Evolutionary conservation across 2,888 invertebrate genomes (phyloP).

Genomic region (Linnaemya tessellans): DNA sequence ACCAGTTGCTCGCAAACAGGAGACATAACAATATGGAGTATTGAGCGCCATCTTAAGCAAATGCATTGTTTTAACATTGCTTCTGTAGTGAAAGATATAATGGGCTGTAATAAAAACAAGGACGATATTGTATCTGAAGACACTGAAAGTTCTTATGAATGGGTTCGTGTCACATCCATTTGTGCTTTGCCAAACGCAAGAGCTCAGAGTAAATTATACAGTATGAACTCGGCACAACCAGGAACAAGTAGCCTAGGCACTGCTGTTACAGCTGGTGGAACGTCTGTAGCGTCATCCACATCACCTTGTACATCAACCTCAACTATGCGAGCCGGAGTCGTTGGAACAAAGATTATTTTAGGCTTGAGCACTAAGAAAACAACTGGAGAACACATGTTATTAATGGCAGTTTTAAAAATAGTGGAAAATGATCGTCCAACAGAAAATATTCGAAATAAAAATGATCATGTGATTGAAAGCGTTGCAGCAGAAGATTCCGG

Average conservation of each 20-base stretch:
- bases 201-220: conserved; percentile 78
- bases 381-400: conserved; percentile 77
- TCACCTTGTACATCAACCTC: conserved; percentile 79
- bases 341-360: conserved; percentile 80
- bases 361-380: conserved; percentile 79
- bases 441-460: conserved; percentile 72
- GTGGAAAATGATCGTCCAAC: conserved; percentile 77
- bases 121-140: conserved; percentile 10
- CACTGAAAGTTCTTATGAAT: conserved; percentile 79
- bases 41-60: conserved; percentile 90
- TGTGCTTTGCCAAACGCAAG: conserved; percentile 88
- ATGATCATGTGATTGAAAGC: conserved; percentile 43
- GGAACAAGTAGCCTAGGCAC: conserved; percentile 74
- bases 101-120: conserved; percentile 58
- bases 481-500: conserved; percentile 18
- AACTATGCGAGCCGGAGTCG: conserved; percentile 79
- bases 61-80: conserved; percentile 85
- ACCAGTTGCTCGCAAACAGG: conserved; percentile 85
- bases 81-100: conserved; percentile 79
- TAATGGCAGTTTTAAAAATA: conserved; percentile 80
- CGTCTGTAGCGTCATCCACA: conserved; percentile 67
- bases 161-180: conserved; percentile 87
- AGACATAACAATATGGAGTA: conserved; percentile 92
- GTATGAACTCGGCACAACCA: conserved; percentile 77
- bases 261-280: conserved; percentile 69